Percentiles rank a stretch among this genome's conserved stretches.
These are phyloP conservation scores for Mactromeris polynyma DNA, from an alignment of 2,888 invertebrate genomes.

Conservation along the genomic window DNA sequence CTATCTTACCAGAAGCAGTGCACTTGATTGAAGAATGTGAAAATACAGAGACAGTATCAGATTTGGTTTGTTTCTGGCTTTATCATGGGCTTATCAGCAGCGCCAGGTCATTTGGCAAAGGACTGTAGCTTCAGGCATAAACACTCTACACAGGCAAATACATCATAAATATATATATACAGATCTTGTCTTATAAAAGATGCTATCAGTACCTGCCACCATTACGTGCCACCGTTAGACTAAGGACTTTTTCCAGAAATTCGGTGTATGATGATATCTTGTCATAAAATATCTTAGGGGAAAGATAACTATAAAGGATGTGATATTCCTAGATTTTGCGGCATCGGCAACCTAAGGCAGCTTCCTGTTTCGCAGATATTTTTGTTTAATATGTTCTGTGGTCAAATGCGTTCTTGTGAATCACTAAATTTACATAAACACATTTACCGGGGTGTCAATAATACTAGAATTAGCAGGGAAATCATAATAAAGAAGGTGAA, in stretches of 20 bases:
- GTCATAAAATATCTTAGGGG: conserved; percentile 8
- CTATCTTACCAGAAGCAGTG: conserved; percentile 29
- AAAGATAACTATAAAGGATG: conserved; percentile 2
- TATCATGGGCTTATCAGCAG: conserved; percentile 47
- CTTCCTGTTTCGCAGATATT: neutral
- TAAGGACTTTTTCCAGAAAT: conserved; percentile 19
- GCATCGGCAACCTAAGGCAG: neutral
- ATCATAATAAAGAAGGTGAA: too few relatives aligned
- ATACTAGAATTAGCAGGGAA: too few relatives aligned
- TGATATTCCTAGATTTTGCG: neutral
- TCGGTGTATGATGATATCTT: neutral
- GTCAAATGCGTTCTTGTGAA: neutral
- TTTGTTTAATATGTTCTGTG: neutral
- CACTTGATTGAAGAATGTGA: conserved; percentile 52
- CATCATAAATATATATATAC: conserved; percentile 16
- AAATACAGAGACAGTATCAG: conserved; percentile 51
- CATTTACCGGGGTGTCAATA: too few relatives aligned
- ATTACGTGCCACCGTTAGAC: neutral
- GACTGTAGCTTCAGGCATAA: conserved; percentile 43
- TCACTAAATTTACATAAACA: too few relatives aligned
- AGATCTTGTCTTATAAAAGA: conserved; percentile 49
- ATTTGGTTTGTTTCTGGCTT: conserved; percentile 39
- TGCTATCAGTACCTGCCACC: conserved; percentile 1
- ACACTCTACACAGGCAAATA: conserved; percentile 33
- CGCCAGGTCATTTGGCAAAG: conserved; percentile 57